Evolutionary conservation across 2,888 invertebrate species (phyloP).

Genomic region (Hypomecis punctinalis): DNA sequence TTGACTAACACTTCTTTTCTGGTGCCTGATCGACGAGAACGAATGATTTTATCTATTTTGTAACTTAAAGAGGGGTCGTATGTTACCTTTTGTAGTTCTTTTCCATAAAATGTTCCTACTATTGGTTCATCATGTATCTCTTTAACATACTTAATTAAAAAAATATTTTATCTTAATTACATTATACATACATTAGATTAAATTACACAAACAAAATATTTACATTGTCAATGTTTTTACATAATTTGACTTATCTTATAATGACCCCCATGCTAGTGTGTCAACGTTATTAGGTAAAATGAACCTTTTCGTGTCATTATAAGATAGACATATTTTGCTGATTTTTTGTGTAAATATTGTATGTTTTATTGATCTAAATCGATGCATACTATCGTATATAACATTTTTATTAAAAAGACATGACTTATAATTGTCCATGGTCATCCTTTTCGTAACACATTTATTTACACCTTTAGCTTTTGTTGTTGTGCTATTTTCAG

Average conservation of each 20-base stretch:
- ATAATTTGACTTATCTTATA: too few relatives aligned
- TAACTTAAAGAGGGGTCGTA: too few relatives aligned
- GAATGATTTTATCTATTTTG: conserved; percentile 44
- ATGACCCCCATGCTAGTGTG: conserved; percentile 34
- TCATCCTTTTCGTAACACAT: conserved; percentile 51
- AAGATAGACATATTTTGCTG: conserved; percentile 36
- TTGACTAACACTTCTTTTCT: conserved; percentile 25
- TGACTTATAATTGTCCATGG: conserved; percentile 43
- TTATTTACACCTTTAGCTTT: too few relatives aligned
- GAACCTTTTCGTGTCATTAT: conserved; percentile 29
- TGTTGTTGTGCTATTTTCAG: too few relatives aligned
- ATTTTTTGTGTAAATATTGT: conserved; percentile 42
- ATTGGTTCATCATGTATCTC: conserved; percentile 42
- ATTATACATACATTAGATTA: too few relatives aligned
- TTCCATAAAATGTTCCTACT: conserved; percentile 46
- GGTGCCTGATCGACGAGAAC: conserved; percentile 31
- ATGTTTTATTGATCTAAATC: conserved; percentile 43
- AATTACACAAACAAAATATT: too few relatives aligned
- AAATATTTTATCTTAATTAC: too few relatives aligned
- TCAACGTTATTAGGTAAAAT: conserved; percentile 18
- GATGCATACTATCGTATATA: too few relatives aligned
- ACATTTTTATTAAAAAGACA: conserved; percentile 56
- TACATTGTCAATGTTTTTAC: too few relatives aligned
- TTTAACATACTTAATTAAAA: too few relatives aligned
- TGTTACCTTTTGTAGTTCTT: conserved; percentile 46